phyloP scores from a whole-genome alignment of 1,140 invertebrate species.

The Trichonephila clavata region DNA sequence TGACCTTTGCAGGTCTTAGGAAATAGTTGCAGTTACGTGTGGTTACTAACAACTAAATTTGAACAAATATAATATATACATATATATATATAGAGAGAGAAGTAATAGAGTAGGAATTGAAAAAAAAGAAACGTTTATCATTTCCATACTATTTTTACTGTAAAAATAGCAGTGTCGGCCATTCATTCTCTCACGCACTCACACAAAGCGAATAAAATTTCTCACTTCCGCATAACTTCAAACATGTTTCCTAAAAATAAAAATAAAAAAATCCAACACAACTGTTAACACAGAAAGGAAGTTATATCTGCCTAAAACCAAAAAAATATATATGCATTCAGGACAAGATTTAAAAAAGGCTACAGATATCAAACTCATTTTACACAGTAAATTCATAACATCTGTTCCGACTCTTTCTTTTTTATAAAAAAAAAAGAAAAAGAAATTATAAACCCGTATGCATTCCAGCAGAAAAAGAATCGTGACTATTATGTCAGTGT shows the following conservation, averaged over 20 bases:
- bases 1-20: no score
- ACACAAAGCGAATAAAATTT: not conserved
- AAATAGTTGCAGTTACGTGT: no score
- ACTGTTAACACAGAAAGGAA: not conserved
- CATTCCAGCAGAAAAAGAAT: constrained; percentile 18
- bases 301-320: not conserved
- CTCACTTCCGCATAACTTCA: not conserved
- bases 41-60: no score
- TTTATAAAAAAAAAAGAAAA: constrained; percentile 5
- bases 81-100: no score
- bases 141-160: not conserved
- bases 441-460: not conserved
- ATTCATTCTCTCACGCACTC: not conserved
- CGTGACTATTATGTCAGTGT: constrained; percentile 39
- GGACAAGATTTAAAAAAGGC: not conserved
- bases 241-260: not conserved
- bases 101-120: no score
- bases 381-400: not conserved
- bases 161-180: not conserved
- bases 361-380: not conserved
- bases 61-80: no score
- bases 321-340: not conserved
- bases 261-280: no score
- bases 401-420: not conserved
- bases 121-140: not conserved